Evolutionary conservation across 2,888 invertebrate species (phyloP).

Genomic region (Diaphora mendica): DNA sequence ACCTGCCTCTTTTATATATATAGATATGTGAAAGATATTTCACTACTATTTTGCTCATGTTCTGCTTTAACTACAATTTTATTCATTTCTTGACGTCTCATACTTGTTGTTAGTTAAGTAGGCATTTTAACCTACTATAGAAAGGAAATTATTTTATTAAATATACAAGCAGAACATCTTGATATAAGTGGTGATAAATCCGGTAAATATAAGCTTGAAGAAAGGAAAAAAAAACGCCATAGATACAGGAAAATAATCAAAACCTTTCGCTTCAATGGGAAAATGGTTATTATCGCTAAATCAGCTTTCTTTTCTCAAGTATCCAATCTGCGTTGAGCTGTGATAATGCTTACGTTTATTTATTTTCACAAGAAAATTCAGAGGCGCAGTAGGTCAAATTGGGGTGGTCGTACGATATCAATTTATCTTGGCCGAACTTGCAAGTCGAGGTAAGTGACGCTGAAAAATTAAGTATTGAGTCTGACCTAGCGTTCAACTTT

Average conservation of each 20-base stretch:
- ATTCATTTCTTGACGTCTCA: too few relatives aligned
- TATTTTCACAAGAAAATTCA: conserved; percentile 27
- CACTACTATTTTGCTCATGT: too few relatives aligned
- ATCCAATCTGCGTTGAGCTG: conserved; percentile 42
- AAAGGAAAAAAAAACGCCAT: conserved; percentile 20
- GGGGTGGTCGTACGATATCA: conserved; percentile 51
- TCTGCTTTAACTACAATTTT: too few relatives aligned
- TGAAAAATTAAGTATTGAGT: conserved; percentile 56
- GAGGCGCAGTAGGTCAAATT: conserved; percentile 39
- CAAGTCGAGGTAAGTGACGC: conserved; percentile 53
- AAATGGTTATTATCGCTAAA: conserved; percentile 60
- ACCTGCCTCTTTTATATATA: too few relatives aligned
- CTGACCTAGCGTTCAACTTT: conserved; percentile 34
- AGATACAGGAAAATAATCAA: conserved; percentile 51
- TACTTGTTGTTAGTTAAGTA: too few relatives aligned
- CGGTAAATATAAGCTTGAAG: neutral
- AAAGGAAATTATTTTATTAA: neutral
- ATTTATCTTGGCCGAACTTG: conserved; percentile 56
- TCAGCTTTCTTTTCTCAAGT: conserved; percentile 52
- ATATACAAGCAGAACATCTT: neutral
- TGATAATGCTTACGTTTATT: conserved; percentile 33
- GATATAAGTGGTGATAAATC: neutral
- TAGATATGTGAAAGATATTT: too few relatives aligned
- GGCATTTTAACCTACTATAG: neutral
- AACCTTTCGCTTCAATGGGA: conserved; percentile 50